Base-by-base conservation (phyloP, 2,888 invertebrate species). In the Eurytoma adleriae region DNA sequence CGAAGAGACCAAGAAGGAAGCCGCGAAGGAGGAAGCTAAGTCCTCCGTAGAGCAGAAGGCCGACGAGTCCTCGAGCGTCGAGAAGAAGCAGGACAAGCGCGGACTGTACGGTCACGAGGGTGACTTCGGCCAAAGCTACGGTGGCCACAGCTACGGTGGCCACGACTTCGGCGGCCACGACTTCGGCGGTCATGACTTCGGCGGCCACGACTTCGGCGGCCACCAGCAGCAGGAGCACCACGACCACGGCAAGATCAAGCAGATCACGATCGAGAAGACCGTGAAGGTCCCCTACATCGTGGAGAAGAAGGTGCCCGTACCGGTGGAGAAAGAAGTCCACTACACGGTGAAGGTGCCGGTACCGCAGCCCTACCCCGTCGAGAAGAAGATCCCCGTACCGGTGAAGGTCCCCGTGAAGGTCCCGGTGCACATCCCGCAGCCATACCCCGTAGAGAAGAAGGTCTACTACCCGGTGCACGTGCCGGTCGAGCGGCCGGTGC, bases 11-110 rank as follows among this genome's bases (percentile, higher is more conserved):
- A 79, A 84, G 48, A 79, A 85, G 56, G 73, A 82, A 16, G 13
- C 40, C 14, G 7, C 54, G 13, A 48, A 79, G 52, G 71, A 66
- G 1, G 73, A 76, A 24, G 61, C 78, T 16, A 80, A 82, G 48
- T 24, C 54, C 5, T 68, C 70, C 0, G 73, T 68, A n/a, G 84
- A 83, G 4, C 71, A 16, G 14, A 82, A 69, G 24, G 82, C 59
- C 52, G 84, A 85, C 13, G 83, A 91, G 85, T 91, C 93, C 82
- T 91, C 89, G 69, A 89, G 91, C 91, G 89, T 85, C 74, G 94
- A 94, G 83, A 95, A 95, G 88, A 94, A 95, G 85, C 94, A 95
- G 89, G 95, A 95, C 84, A 96, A 96, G 89, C 93, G 96, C 86
- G 96, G 96, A 77, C 91, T 96, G 78, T 93, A 93, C 86, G 91